Evolutionary conservation across 37 sponge, comb jelly and placozoan genomes (phyloP), one percentile per base, ranked within the genome.

Genomic region (Dysidea cf. avara): DNA sequence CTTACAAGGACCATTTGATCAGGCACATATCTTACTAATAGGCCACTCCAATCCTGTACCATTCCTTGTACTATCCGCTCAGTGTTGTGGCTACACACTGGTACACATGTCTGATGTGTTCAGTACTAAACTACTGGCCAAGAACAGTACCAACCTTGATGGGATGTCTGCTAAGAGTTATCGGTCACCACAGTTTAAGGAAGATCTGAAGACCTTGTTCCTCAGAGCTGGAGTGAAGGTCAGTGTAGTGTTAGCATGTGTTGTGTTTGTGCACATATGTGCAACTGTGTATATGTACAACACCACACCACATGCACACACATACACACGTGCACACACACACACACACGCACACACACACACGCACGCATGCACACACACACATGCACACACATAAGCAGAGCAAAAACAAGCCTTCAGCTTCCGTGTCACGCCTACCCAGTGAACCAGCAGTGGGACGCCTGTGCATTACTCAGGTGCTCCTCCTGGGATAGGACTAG

Each of bases 221-320:
- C 79, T 66, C 39, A 61, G 28, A 38, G 75, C 84, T 53, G 90
- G 84, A 61, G 76, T 79, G 29, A 90, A 77, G 80, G 84, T 83
- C 3, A 61, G 28, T 39, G 28, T 16, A 6, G 17, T 7, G 26
- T 3, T 20, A 61, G 31, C 2, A 34, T 4, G 6, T 30, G 18
- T 21, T 3, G 31, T 22, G 26, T 12, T 21, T 22, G 26, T 22
- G 4, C 18, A 61, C 4, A 2, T 2, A 29, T 30, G 30, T 28
- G 26, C 33, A 11, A 18, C 14, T 11, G 30, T 6, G 9, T 24
- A 11, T 0, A 31, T 20, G 31, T 25, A 25, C 33, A 18, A 61
- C 62, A 24, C 28, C 26, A n/a, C 26, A n/a, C 13, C n/a, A n/a
- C n/a, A n/a, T n/a, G n/a, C n/a, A n/a, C n/a, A n/a, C n/a, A n/a